Conservation (phyloP, 2,797 vertebrate species). For the Silurus lanzhouensis region DNA sequence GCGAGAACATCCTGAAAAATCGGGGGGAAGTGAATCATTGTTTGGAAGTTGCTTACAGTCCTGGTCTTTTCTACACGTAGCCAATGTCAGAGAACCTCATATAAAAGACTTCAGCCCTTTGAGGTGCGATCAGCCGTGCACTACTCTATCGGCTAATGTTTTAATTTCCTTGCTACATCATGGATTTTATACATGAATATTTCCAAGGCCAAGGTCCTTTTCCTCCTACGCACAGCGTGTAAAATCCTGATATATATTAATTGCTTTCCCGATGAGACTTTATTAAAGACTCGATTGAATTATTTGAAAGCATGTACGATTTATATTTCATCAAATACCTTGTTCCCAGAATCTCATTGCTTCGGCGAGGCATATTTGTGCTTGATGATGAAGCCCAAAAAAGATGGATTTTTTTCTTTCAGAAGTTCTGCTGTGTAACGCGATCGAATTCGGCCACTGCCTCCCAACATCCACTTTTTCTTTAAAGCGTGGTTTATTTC, state of each 20-base stretch:
- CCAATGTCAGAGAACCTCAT: constrained; percentile 9
- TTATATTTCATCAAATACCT: background rate
- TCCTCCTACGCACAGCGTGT: background rate
- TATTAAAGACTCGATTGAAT: background rate
- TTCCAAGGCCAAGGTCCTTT: background rate
- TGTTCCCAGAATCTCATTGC: background rate
- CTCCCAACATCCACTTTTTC: background rate
- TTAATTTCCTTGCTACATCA: background rate
- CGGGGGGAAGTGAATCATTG: background rate
- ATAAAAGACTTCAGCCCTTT: background rate
- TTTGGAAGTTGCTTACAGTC: background rate
- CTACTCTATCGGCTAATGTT: background rate
- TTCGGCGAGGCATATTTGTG: background rate
- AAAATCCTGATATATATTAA: constrained; percentile 4
- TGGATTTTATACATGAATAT: background rate
- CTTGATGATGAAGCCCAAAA: background rate
- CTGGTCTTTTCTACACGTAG: constrained; percentile 14
- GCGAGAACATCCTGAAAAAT: background rate
- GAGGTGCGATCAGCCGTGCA: background rate
- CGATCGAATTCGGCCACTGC: background rate
- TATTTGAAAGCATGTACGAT: background rate
- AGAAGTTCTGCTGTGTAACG: background rate
- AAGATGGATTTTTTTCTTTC: background rate
- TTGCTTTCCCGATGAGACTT: background rate
- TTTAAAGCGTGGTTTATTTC: background rate